phyloP scores from a whole-genome alignment of 2,113 vertebrate genomes.

The Labeo catla region DNA sequence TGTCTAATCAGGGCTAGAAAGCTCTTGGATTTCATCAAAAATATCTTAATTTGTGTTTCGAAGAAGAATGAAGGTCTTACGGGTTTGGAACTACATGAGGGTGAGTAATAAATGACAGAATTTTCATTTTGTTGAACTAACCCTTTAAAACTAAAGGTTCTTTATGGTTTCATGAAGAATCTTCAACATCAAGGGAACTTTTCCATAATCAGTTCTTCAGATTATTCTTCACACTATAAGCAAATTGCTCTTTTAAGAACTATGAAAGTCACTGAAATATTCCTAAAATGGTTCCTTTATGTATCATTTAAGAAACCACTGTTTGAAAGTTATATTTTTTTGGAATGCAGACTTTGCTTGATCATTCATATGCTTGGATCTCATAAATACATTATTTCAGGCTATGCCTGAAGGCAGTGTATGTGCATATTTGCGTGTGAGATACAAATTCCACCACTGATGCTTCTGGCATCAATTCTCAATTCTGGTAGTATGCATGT shows the following conservation, averaged over 20 bases:
- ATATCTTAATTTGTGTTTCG: no score
- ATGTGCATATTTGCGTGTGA: conserved; percentile 3
- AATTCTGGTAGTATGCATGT: not conserved
- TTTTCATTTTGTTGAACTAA: no score
- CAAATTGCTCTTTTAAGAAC: not conserved
- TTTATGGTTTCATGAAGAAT: not conserved
- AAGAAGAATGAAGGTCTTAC: no score
- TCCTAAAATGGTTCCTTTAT: not conserved
- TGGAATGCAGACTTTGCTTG: not conserved
- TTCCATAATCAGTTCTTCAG: not conserved
- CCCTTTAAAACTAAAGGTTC: not conserved
- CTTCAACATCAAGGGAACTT: not conserved
- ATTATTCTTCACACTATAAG: not conserved
- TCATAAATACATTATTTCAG: not conserved
- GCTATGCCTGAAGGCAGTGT: not conserved
- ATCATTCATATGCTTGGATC: not conserved
- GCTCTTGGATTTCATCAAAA: no score
- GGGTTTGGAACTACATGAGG: no score
- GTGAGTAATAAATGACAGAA: no score
- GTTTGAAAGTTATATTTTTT: not conserved
- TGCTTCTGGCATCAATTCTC: conserved; percentile 27
- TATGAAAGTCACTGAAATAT: not conserved
- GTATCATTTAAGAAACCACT: not conserved
- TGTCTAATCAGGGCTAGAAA: no score
- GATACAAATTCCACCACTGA: conserved; percentile 4